Percentiles rank a stretch among this genome's conserved stretches.
Conservation (phyloP, 2,113 vertebrate genomes). For the Semnornis frantzii region DNA sequence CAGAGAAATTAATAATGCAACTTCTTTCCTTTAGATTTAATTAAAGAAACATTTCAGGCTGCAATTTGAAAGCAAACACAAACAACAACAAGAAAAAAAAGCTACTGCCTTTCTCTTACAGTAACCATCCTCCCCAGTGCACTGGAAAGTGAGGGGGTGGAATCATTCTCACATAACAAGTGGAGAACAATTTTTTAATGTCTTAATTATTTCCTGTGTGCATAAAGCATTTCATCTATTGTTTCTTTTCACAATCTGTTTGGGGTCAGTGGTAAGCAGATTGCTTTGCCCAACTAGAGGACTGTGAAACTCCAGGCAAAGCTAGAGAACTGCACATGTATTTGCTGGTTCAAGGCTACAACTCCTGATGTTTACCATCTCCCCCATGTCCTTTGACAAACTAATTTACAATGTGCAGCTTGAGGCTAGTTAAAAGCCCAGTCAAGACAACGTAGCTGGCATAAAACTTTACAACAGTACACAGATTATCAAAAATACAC, state of each 20-base stretch:
- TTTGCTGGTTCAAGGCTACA: not conserved
- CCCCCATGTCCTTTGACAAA: not conserved
- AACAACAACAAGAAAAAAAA: not conserved
- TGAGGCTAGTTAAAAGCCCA: not conserved
- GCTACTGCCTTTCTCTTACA: not conserved
- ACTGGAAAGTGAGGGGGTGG: slow-evolving; percentile 12
- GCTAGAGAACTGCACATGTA: not conserved
- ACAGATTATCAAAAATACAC: not conserved
- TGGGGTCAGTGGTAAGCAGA: not conserved
- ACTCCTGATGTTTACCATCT: not conserved
- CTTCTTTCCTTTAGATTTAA: slow-evolving; percentile 39
- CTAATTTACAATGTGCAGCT: not conserved
- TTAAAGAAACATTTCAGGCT: slow-evolving; percentile 35
- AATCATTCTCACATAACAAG: slow-evolving; percentile 9
- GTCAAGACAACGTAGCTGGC: not conserved
- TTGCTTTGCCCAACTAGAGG: not conserved
- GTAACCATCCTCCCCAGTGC: not conserved
- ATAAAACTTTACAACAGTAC: not conserved
- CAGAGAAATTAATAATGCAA: slow-evolving; percentile 20
- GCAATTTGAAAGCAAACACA: slow-evolving; percentile 9
- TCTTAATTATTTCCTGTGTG: slow-evolving; percentile 19
- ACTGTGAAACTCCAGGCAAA: not conserved
- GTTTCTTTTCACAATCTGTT: slow-evolving; percentile 16
- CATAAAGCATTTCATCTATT: slow-evolving; percentile 11
- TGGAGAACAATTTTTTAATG: not conserved